phyloP scores from a whole-genome alignment of 53 echinoderm and acorn worm genomes.

The Stichopus horrens region DNA sequence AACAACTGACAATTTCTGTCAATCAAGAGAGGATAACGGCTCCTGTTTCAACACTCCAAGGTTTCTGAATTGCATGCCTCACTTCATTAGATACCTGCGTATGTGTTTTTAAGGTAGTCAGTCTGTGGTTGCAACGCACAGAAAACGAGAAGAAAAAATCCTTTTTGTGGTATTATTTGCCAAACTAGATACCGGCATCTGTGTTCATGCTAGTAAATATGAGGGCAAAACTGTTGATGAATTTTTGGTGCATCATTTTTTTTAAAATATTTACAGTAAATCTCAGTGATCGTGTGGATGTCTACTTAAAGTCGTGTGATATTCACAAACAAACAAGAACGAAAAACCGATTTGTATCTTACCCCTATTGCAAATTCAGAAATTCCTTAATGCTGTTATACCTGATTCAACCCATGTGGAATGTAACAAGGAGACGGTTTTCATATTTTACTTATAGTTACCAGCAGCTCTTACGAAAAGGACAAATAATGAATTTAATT shows the following conservation, averaged over 20 bases:
- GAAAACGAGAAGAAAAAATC: not conserved
- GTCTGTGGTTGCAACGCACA: not conserved
- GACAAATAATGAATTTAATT: not conserved
- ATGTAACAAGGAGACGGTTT: no score
- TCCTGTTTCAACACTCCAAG: constrained; percentile 33
- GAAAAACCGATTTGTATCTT: not conserved
- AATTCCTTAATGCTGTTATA: no score
- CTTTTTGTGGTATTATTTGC: not conserved
- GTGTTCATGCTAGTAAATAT: not conserved
- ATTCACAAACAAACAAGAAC: not conserved
- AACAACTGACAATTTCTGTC: constrained; percentile 40
- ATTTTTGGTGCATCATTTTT: not conserved
- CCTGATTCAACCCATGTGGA: no score
- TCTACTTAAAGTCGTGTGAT: not conserved
- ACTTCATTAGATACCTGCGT: not conserved
- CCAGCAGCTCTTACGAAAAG: not conserved
- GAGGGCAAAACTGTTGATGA: not conserved
- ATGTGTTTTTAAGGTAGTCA: not conserved
- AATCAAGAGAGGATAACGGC: not conserved
- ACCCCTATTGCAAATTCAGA: no score
- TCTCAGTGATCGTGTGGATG: no score
- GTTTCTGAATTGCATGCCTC: not conserved
- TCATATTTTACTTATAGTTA: not conserved
- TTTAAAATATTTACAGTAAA: no score
- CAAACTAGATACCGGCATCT: not conserved